Percentiles rank a stretch among this genome's conserved stretches.
phyloP scores from a whole-genome alignment of 2,113 vertebrate species.

The Microcebus jonahi region DNA sequence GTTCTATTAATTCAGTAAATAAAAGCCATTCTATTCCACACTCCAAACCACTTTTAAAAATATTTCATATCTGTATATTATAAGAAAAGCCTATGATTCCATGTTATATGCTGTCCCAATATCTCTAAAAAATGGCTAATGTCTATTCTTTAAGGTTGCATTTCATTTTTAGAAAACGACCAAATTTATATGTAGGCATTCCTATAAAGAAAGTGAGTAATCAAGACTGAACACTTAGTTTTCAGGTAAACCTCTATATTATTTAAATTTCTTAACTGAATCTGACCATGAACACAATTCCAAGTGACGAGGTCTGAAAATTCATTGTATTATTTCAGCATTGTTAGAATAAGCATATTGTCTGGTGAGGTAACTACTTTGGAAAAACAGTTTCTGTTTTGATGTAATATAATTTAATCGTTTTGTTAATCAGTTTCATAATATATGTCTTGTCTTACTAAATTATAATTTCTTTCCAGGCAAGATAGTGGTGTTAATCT shows the following conservation, averaged over 20 bases:
- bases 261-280: neutral
- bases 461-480: conserved; percentile 30
- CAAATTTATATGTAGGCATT: neutral
- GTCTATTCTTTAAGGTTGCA: neutral
- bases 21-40: neutral
- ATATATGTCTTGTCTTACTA: neutral
- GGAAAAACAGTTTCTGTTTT: conserved; percentile 4
- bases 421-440: neutral
- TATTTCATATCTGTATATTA: neutral
- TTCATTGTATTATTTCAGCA: neutral
- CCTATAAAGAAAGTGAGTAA: neutral
- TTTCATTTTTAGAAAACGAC: neutral
- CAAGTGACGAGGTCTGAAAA: neutral
- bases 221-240: neutral
- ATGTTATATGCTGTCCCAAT: neutral
- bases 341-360: neutral
- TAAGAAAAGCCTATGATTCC: neutral
- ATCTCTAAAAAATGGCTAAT: neutral
- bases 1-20: conserved; percentile 14
- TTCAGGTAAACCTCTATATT: neutral
- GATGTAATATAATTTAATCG: neutral
- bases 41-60: neutral
- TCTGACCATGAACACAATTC: neutral
- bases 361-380: neutral
- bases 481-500: neutral